These are phyloP conservation scores for Nesometra sesokonis DNA, from an alignment of 35 echinoderm and acorn worm genomes.

Conservation along the genomic window DNA sequence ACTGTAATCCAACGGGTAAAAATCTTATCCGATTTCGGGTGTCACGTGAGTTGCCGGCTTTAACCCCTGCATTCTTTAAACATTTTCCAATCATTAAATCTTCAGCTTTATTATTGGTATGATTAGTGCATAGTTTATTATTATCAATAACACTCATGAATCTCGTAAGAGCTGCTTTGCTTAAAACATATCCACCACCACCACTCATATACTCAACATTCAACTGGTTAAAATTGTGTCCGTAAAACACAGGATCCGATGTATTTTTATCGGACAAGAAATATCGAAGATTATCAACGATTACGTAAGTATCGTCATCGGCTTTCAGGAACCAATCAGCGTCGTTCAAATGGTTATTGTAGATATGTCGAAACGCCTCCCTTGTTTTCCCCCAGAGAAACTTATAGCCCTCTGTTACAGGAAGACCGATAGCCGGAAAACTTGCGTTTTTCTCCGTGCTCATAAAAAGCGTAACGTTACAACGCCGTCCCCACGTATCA, in stretches of 20 bases:
- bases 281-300: constrained; percentile 60
- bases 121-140: not conserved
- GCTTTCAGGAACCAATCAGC: constrained; percentile 71
- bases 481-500: constrained; percentile 47
- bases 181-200: constrained; percentile 61
- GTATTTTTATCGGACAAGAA: constrained; percentile 32
- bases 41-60: constrained; percentile 22
- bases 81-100: constrained; percentile 28
- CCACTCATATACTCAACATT: constrained; percentile 40
- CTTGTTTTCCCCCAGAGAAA: constrained; percentile 59
- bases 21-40: constrained; percentile 28
- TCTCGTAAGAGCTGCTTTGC: constrained; percentile 34
- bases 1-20: not conserved
- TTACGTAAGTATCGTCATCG: constrained; percentile 72
- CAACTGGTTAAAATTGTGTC: constrained; percentile 5
- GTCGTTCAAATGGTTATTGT: constrained; percentile 17
- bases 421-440: constrained; percentile 34
- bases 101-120: not conserved
- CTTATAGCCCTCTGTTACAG: constrained; percentile 14
- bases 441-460: not conserved
- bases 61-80: constrained; percentile 8
- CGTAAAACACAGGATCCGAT: constrained; percentile 24
- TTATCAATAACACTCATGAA: not conserved
- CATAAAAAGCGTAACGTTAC: constrained; percentile 48
- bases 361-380: constrained; percentile 42